Conservation (phyloP, 2,113 vertebrate species). For the Varanus salvator region DNA sequence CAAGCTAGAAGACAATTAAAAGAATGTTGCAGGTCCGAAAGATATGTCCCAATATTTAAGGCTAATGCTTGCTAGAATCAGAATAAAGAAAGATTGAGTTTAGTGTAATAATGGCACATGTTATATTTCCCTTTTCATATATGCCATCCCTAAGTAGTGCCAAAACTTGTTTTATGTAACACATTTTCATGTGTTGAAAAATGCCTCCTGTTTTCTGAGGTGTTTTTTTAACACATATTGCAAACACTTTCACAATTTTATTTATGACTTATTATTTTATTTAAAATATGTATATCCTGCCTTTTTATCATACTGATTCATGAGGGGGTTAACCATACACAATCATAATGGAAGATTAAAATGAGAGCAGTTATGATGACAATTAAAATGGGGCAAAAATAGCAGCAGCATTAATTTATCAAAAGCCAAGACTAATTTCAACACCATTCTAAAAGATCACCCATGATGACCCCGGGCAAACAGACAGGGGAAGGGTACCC, state of each 20-base stretch:
- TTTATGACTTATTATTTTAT: background rate
- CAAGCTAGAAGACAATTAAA: slow-evolving; percentile 23
- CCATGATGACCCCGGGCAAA: background rate
- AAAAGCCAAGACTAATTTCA: background rate
- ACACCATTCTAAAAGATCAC: background rate
- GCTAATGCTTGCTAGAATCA: background rate
- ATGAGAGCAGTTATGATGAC: background rate
- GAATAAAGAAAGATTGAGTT: background rate
- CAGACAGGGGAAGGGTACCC: background rate
- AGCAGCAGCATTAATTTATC: background rate
- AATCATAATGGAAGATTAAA: background rate
- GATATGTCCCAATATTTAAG: slow-evolving; percentile 31
- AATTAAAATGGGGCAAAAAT: background rate
- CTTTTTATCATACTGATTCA: background rate
- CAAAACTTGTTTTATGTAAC: background rate
- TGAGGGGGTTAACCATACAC: background rate
- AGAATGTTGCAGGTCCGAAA: slow-evolving; percentile 39
- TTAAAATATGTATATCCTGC: background rate
- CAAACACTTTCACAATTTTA: background rate
- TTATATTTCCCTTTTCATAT: background rate
- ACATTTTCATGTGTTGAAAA: slow-evolving; percentile 17
- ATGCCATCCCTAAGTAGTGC: background rate
- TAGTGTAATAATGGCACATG: background rate
- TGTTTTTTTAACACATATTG: background rate
- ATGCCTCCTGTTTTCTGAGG: background rate